These are phyloP conservation scores for Holcopasites calliopsidis DNA, from an alignment of 1,140 invertebrate genomes.

Conservation along the genomic window DNA sequence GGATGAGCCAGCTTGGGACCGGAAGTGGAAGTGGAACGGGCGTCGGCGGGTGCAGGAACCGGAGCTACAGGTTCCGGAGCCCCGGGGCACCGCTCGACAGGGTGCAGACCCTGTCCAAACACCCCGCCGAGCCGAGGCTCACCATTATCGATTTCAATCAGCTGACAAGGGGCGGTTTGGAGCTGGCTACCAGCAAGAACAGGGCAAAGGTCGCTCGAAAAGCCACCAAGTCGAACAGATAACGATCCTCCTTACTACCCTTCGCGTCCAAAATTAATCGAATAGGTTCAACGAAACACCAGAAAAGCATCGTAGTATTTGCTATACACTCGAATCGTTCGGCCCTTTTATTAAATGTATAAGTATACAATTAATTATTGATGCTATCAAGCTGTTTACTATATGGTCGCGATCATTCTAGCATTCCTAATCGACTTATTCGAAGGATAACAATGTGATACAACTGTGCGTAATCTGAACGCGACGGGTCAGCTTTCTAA, in stretches of 20 bases:
- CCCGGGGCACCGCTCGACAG: slow-evolving; percentile 69
- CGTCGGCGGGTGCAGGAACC: slow-evolving; percentile 65
- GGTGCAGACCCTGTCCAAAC: slow-evolving; percentile 48
- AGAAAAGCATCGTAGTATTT: not conserved
- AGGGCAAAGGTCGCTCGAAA: slow-evolving; percentile 53
- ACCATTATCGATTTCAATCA: slow-evolving; percentile 88
- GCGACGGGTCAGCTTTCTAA: not conserved
- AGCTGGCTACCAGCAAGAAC: slow-evolving; percentile 72
- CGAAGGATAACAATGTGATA: not conserved
- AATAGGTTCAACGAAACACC: too few relatives aligned
- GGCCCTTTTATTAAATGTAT: too few relatives aligned
- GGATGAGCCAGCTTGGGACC: slow-evolving; percentile 66
- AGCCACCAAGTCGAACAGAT: slow-evolving; percentile 43
- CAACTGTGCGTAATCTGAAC: not conserved
- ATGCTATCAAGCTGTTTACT: too few relatives aligned
- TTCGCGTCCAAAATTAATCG: too few relatives aligned
- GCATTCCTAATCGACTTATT: not conserved
- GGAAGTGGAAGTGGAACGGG: slow-evolving; percentile 58
- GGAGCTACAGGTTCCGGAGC: slow-evolving; percentile 76
- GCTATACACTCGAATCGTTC: too few relatives aligned
- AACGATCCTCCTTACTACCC: slow-evolving; percentile 31
- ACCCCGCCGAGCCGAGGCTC: slow-evolving; percentile 80
- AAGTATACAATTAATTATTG: too few relatives aligned
- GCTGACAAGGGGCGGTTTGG: slow-evolving; percentile 82
- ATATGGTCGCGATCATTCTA: not conserved